phyloP scores from a whole-genome alignment of 37 sponge, comb jelly and placozoan genomes.

The Geodia barretti region DNA sequence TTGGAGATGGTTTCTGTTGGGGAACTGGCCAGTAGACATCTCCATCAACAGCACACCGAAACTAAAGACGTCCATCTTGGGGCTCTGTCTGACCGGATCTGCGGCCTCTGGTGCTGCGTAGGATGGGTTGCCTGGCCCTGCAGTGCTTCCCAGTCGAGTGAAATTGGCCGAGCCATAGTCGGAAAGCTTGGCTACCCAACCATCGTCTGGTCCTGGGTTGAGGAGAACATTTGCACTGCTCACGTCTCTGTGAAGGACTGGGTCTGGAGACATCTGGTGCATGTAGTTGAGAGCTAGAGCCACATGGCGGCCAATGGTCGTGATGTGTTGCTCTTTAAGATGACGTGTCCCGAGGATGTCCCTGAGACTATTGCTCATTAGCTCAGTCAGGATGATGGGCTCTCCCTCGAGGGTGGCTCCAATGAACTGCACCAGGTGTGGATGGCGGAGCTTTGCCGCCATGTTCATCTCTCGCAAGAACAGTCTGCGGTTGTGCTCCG shows the following conservation, averaged over 20 bases:
- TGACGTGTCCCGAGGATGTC: conserved; percentile 2
- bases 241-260: conserved; percentile 74
- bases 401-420: conserved; percentile 43
- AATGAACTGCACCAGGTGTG: conserved; percentile 64
- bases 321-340: conserved; percentile 16
- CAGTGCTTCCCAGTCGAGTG: conserved; percentile 1
- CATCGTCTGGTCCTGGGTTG: conserved; percentile 2
- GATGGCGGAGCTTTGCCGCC: conserved; percentile 52
- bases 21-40: conserved; percentile 37
- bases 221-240: conserved; percentile 75
- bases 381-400: conserved; percentile 57
- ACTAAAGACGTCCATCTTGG: conserved; percentile 65
- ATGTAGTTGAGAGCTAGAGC: conserved; percentile 69
- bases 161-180: conserved; percentile 77
- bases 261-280: conserved; percentile 55
- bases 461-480: conserved; percentile 71
- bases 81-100: conserved; percentile 20
- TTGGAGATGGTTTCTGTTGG: too few relatives aligned
- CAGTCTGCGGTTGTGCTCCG: conserved; percentile 40
- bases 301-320: conserved; percentile 24
- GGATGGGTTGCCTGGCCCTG: conserved; percentile 35
- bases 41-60: conserved; percentile 61
- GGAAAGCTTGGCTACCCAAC: conserved; percentile 66
- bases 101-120: conserved; percentile 65
- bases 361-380: conserved; percentile 55